phyloP scores from a whole-genome alignment of 2,113 vertebrate genomes.

The Channa argus region DNA sequence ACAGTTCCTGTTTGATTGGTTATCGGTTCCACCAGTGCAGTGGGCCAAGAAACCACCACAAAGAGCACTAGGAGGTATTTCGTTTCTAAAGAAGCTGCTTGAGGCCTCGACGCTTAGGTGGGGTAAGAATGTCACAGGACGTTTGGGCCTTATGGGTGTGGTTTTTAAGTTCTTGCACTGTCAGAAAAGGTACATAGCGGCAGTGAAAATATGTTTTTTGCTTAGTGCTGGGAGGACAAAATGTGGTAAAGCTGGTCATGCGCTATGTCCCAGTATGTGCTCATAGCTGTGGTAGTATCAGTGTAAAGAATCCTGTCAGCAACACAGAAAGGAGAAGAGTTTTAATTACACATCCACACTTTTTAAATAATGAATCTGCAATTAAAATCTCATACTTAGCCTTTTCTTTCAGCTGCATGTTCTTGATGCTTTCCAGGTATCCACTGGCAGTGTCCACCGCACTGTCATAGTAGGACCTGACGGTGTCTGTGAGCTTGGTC shows the following conservation, averaged over 20 bases:
- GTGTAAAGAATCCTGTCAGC: conserved; percentile 71
- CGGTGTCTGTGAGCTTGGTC: conserved; percentile 30
- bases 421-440: conserved; percentile 70
- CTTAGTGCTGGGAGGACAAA: conserved; percentile 62
- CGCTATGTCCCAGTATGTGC: conserved; percentile 72
- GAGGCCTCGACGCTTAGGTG: not conserved
- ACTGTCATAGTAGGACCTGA: conserved; percentile 67
- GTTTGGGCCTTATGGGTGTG: not conserved
- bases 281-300: conserved; percentile 61
- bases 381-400: conserved; percentile 67
- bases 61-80: not conserved
- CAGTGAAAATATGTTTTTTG: not conserved
- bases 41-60: not conserved
- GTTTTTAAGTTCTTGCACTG: not conserved
- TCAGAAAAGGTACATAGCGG: not conserved
- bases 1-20: conserved; percentile 1
- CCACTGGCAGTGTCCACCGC: conserved; percentile 44
- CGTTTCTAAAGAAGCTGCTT: conserved; percentile 10
- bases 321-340: conserved; percentile 26
- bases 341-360: not conserved
- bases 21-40: conserved; percentile 10
- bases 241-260: conserved; percentile 79
- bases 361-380: not conserved
- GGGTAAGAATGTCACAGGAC: not conserved
- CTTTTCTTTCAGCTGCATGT: conserved; percentile 77